phyloP scores from a whole-genome alignment of 1,140 invertebrate genomes.

The Hetaerina americana region DNA sequence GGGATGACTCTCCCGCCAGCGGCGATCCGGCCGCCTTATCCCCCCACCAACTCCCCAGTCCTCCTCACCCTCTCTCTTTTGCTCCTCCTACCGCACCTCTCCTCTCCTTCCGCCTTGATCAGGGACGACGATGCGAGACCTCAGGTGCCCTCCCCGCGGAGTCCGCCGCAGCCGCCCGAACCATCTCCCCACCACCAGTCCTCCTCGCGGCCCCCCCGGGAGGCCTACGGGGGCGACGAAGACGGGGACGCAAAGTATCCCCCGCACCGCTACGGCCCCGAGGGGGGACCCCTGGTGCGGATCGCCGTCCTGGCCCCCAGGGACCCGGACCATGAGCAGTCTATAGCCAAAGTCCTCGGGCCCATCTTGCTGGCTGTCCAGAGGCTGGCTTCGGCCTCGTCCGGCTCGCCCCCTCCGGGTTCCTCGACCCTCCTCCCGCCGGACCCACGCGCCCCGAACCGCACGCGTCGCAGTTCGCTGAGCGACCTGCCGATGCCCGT shows the following conservation, averaged over 20 bases:
- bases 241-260: too few species aligned
- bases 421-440: neutral
- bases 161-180: too few species aligned
- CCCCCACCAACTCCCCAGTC: slow-evolving; percentile 17
- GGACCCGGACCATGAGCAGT: slow-evolving; percentile 45
- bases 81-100: neutral
- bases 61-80: slow-evolving; percentile 18
- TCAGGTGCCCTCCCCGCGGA: too few species aligned
- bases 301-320: slow-evolving; percentile 54
- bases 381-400: slow-evolving; percentile 28
- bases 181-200: too few species aligned
- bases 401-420: neutral
- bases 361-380: slow-evolving; percentile 58
- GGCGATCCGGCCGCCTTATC: slow-evolving; percentile 13
- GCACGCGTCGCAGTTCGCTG: neutral
- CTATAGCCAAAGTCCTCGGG: slow-evolving; percentile 49
- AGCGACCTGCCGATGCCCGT: slow-evolving; percentile 24
- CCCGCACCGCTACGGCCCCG: slow-evolving; percentile 15
- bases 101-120: neutral
- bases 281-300: slow-evolving; percentile 27
- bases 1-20: neutral
- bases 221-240: neutral
- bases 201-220: too few species aligned
- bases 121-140: neutral
- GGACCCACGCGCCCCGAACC: too few species aligned